Base-by-base conservation (phyloP, 1,140 invertebrate species). In the Calephelis nemesis region DNA sequence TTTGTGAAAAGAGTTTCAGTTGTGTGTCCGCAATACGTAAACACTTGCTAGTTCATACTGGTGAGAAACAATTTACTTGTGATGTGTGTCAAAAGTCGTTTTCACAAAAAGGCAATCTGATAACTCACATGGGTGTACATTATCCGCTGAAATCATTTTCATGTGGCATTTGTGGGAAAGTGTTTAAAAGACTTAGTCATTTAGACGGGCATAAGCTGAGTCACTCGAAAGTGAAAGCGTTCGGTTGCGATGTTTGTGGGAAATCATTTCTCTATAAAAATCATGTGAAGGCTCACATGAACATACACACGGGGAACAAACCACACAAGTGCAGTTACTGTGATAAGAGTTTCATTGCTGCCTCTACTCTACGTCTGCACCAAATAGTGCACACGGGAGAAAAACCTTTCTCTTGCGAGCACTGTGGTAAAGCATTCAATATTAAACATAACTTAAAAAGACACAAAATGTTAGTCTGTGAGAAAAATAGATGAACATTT, bases 281-380 rank as follows among this genome's bases (percentile, higher is more conserved):
- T 63, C 62, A 63, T 63, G 13, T 63, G 62, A 63, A 47, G 42
- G 30, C 42, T 3, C 62, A 63, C n/a, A 63, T 63, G 13, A 63
- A 63, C 30, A 63, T 47, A n/a, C 62, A 63, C 15, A 63, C 62
- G 7, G 62, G 62, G 6, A 42, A 64, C 60, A 73, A 65, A 64
- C 65, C 47, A 19, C 58, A 63, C 49, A 58, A 54, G 9, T 63
- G 39, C 45, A 15, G 19, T 49, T 45, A 19, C 62, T 62, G 42
- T 10, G 47, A 42, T 40, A n/a, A 66, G 45, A 62, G n/a, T 52
- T 62, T 62, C 11, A 49, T 45, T 39, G 8, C n/a, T 12, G 40
- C 13, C 9, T 15, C 40, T 10, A 15, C 40, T n/a, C 40, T 63
- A n/a, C 40, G 45, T 45, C 62, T 39, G 9, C 62, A 63, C 10